Percentiles rank a stretch among this genome's conserved stretches.
Evolutionary conservation across 2,113 vertebrate genomes (phyloP).

Genomic region (Falco punctatus): DNA sequence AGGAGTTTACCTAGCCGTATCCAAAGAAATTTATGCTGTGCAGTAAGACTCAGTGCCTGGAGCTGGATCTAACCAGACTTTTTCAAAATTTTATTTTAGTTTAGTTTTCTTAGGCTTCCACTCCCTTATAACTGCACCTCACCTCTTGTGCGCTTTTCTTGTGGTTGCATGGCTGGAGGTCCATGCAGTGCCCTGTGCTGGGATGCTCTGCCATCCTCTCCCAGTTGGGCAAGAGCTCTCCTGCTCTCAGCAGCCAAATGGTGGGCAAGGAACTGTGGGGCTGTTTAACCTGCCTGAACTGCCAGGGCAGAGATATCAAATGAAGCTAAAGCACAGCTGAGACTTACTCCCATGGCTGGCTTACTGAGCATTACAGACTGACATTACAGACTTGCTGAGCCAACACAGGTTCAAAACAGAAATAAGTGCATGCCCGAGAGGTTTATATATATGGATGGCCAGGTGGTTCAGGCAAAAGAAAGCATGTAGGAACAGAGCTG

Average conservation of each 20-base stretch:
- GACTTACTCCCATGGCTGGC: no score
- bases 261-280: neutral
- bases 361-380: no score
- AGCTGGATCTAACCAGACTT: neutral
- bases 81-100: neutral
- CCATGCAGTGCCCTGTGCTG: neutral
- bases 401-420: neutral
- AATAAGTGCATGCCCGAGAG: neutral
- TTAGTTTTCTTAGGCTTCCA: neutral
- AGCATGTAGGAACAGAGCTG: neutral
- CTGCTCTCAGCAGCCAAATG: neutral
- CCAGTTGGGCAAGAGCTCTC: neutral
- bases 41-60: neutral
- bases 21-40: neutral
- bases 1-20: neutral
- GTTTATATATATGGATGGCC: neutral
- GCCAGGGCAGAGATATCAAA: neutral
- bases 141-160: neutral
- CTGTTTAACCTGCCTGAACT: neutral
- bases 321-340: neutral
- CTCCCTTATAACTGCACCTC: neutral
- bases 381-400: no score
- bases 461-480: neutral
- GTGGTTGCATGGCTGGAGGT: neutral
- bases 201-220: neutral